Evolutionary conservation across 1,140 invertebrate genomes (phyloP).

Genomic region (Yoshiicerus persimilis): DNA sequence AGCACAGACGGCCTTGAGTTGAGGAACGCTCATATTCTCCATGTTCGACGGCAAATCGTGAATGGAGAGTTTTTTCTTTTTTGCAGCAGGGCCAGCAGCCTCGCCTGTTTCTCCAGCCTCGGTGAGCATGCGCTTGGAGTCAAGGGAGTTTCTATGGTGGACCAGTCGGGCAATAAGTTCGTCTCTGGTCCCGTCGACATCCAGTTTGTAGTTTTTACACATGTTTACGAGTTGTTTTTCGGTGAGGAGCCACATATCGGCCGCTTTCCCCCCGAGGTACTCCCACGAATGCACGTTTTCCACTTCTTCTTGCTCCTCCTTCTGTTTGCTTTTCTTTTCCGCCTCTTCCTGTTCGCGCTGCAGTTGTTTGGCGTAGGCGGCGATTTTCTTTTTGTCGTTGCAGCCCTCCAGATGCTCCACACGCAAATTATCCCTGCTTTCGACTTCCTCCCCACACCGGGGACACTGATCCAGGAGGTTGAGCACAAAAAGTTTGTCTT

Average conservation of each 20-base stretch:
- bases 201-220: constrained; percentile 25
- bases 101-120: not conserved
- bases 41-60: constrained; percentile 31
- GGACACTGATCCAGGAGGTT: constrained; percentile 31
- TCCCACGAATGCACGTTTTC: constrained; percentile 29
- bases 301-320: constrained; percentile 22
- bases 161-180: constrained; percentile 25
- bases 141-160: not conserved
- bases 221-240: constrained; percentile 20
- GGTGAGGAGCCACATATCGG: constrained; percentile 19
- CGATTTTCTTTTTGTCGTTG: constrained; percentile 24
- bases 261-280: constrained; percentile 16
- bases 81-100: not conserved
- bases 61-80: not conserved
- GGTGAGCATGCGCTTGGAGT: constrained; percentile 28
- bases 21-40: constrained; percentile 31
- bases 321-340: not conserved
- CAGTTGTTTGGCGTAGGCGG: constrained; percentile 20
- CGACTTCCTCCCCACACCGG: constrained; percentile 25
- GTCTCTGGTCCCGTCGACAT: not conserved
- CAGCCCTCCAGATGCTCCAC: constrained; percentile 6
- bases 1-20: constrained; percentile 23
- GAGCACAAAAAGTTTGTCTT: constrained; percentile 18
- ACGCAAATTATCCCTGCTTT: not conserved
- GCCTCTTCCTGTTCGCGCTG: not conserved